Evolutionary conservation across 1,140 invertebrate genomes (phyloP).

Genomic region (Lordiphosa collinella): DNA sequence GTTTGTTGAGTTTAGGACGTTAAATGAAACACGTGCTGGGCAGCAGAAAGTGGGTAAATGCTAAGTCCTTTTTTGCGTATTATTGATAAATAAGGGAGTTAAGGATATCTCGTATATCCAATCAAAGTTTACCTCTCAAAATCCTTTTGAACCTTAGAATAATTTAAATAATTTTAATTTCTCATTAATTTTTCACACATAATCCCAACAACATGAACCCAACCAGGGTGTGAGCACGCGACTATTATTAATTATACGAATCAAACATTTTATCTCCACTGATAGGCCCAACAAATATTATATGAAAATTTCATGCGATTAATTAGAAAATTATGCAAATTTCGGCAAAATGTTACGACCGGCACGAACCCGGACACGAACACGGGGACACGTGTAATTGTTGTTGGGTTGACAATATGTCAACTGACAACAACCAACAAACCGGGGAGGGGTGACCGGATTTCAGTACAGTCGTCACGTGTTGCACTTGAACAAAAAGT

Average conservation of each 20-base stretch:
- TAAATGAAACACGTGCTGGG: slow-evolving; percentile 49
- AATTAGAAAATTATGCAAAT: slow-evolving; percentile 76
- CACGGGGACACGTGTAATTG: slow-evolving; percentile 69
- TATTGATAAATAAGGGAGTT: too few relatives aligned
- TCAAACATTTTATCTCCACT: slow-evolving; percentile 45
- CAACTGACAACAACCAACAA: slow-evolving; percentile 55
- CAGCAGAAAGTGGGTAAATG: neutral
- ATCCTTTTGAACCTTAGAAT: neutral
- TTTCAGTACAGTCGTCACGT: slow-evolving; percentile 62
- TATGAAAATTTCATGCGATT: slow-evolving; percentile 62
- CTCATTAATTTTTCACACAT: slow-evolving; percentile 48
- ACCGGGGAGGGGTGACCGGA: neutral
- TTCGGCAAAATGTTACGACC: slow-evolving; percentile 40
- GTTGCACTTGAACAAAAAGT: slow-evolving; percentile 47
- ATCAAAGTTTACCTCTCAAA: too few relatives aligned
- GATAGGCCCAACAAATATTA: slow-evolving; percentile 44
- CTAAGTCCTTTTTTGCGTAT: neutral
- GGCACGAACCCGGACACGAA: slow-evolving; percentile 34
- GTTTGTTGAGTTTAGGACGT: slow-evolving; percentile 22
- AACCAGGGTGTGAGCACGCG: slow-evolving; percentile 58
- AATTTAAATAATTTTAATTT: neutral
- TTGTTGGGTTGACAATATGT: slow-evolving; percentile 73
- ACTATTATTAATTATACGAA: slow-evolving; percentile 68
- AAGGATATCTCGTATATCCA: too few relatives aligned
- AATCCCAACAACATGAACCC: slow-evolving; percentile 2